Evolutionary conservation across 2,797 vertebrate genomes (phyloP).

Genomic region (Loris lydekkerianus): DNA sequence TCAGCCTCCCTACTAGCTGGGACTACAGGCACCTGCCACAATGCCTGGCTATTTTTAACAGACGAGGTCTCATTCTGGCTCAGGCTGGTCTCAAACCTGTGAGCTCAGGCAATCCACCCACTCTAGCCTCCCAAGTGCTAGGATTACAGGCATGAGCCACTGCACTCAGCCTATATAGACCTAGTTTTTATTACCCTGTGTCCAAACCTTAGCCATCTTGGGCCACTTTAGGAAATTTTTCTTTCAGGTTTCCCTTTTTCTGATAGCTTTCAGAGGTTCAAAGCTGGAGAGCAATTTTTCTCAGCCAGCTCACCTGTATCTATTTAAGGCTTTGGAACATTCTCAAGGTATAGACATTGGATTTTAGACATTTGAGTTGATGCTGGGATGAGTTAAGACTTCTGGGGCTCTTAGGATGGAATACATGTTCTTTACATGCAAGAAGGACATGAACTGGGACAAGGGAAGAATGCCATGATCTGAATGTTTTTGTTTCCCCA

Average conservation of each 20-base stretch:
- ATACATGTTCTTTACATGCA: background rate
- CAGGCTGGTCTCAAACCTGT: too few species aligned
- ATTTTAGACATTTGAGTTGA: background rate
- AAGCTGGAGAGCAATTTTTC: background rate
- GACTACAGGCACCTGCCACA: too few species aligned
- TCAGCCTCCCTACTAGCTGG: too few species aligned
- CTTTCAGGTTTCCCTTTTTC: background rate
- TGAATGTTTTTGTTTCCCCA: background rate
- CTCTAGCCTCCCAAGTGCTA: too few species aligned
- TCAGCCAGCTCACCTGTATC: too few species aligned
- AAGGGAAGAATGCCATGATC: background rate
- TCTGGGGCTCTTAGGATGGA: background rate
- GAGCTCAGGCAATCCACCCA: too few species aligned
- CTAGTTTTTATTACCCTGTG: background rate
- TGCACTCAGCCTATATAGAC: background rate
- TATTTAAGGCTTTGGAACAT: too few species aligned
- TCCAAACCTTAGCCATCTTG: background rate
- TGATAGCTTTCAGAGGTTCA: background rate
- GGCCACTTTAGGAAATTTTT: background rate
- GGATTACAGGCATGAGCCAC: too few species aligned
- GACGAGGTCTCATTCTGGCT: too few species aligned
- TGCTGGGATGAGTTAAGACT: background rate
- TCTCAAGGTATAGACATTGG: background rate
- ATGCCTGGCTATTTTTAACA: too few species aligned
- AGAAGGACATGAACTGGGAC: background rate